These are phyloP conservation scores for Polypedilum vanderplanki DNA, from an alignment of 1,140 invertebrate genomes.

Conservation along the genomic window DNA sequence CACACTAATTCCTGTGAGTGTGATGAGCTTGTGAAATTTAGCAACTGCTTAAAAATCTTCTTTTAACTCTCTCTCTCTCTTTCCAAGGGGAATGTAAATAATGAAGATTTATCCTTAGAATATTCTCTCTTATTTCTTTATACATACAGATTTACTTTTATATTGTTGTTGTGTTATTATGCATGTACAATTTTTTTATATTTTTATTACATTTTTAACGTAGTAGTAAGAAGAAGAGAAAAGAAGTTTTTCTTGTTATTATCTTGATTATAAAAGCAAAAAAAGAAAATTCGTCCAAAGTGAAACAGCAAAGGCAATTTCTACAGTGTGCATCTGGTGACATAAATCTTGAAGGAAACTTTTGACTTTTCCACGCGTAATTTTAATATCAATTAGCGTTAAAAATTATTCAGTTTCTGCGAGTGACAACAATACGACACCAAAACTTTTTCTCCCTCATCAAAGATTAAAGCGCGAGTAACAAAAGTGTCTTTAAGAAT, in stretches of 20 bases:
- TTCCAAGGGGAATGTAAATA: neutral
- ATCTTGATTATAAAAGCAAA: neutral
- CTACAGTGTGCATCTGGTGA: neutral
- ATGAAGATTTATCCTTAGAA: neutral
- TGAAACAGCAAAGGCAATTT: neutral
- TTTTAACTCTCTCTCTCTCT: neutral
- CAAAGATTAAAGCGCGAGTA: no score
- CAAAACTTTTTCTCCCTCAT: no score
- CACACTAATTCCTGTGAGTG: no score
- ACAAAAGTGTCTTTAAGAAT: no score
- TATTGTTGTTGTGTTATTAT: neutral
- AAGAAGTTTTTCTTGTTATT: neutral
- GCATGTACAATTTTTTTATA: conserved; percentile 10
- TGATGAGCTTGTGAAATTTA: no score
- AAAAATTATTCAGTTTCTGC: no score
- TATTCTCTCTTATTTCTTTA: neutral
- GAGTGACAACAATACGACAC: no score
- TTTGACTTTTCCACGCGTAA: no score
- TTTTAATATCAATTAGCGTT: no score
- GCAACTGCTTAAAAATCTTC: neutral
- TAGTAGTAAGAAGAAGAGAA: neutral
- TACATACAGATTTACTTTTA: neutral
- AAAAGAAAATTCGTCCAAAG: neutral
- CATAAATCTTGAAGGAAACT: neutral
- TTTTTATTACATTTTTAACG: neutral